Conservation (phyloP, 2,888 invertebrate species). For the Tromatobia lineatoria region DNA sequence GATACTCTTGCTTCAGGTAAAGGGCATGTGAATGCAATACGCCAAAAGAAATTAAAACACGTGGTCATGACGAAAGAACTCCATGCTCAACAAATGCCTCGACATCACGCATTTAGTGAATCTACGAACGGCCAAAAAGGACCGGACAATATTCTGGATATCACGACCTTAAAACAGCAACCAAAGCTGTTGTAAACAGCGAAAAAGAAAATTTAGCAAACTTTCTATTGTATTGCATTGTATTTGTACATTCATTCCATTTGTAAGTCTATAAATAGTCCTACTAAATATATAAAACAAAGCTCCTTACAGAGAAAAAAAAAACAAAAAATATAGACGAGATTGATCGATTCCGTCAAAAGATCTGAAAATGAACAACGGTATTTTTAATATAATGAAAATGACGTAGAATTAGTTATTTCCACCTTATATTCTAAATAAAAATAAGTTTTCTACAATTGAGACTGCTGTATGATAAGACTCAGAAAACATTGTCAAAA, state of each 20-base stretch:
- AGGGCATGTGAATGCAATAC: constrained; percentile 19
- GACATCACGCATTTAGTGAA: constrained; percentile 31
- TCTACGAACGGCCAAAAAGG: constrained; percentile 17
- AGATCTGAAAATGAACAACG: neutral
- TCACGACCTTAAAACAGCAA: constrained; percentile 64
- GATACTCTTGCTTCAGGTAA: constrained; percentile 15
- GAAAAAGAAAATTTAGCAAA: neutral
- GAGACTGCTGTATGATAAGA: neutral
- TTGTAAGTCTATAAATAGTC: constrained; percentile 1
- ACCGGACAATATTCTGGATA: constrained; percentile 61
- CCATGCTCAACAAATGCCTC: constrained; percentile 23
- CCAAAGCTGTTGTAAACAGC: constrained; percentile 52
- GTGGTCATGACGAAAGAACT: constrained; percentile 53
- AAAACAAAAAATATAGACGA: neutral
- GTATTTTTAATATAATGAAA: neutral
- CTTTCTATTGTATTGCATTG: neutral
- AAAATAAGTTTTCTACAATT: neutral
- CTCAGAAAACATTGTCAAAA: neutral
- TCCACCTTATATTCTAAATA: neutral
- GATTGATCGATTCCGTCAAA: neutral
- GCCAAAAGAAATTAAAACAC: constrained; percentile 52
- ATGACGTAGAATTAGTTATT: neutral
- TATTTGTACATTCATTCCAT: constrained; percentile 17
- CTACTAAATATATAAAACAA: neutral
- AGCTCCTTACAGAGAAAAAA: neutral